Percentiles rank a stretch among this genome's conserved stretches.
Evolutionary conservation across 2,113 vertebrate genomes (phyloP).

Genomic region (Nestor notabilis): DNA sequence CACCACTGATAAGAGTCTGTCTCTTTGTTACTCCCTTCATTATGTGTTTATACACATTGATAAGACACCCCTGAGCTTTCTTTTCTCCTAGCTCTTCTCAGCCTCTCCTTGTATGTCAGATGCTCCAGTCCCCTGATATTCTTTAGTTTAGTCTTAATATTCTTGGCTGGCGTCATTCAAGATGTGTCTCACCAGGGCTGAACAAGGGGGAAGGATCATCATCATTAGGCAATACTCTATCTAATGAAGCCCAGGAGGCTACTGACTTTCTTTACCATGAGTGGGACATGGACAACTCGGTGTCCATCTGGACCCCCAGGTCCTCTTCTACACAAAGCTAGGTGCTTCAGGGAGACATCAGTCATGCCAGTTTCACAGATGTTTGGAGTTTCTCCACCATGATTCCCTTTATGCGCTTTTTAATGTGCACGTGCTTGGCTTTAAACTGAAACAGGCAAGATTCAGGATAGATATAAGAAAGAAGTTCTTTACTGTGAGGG

Average conservation of each 20-base stretch:
- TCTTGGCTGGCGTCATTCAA: not conserved
- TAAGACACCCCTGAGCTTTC: not conserved
- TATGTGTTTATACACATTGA: not conserved
- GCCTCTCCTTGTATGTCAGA: not conserved
- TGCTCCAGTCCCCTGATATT: not conserved
- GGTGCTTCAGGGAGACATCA: not conserved
- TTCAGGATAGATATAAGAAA: not conserved
- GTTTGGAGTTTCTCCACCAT: not conserved
- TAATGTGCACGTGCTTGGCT: not conserved
- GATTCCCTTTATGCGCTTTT: not conserved
- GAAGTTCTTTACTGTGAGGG: not conserved
- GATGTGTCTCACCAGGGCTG: not conserved
- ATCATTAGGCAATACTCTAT: too few species aligned
- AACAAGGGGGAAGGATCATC: not conserved
- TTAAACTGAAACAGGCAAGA: not conserved
- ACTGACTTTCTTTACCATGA: not conserved
- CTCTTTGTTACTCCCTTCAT: not conserved
- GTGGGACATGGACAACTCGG: fast-evolving
- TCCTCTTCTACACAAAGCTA: not conserved
- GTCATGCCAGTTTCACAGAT: not conserved
- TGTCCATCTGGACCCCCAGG: not conserved
- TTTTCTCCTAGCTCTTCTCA: not conserved
- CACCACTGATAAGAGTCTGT: not conserved
- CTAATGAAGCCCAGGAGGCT: not conserved
- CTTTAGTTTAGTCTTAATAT: not conserved